Evolutionary conservation across 2,113 vertebrate genomes (phyloP), one percentile per base, ranked within the genome.

Genomic region (Apaloderma vittatum): DNA sequence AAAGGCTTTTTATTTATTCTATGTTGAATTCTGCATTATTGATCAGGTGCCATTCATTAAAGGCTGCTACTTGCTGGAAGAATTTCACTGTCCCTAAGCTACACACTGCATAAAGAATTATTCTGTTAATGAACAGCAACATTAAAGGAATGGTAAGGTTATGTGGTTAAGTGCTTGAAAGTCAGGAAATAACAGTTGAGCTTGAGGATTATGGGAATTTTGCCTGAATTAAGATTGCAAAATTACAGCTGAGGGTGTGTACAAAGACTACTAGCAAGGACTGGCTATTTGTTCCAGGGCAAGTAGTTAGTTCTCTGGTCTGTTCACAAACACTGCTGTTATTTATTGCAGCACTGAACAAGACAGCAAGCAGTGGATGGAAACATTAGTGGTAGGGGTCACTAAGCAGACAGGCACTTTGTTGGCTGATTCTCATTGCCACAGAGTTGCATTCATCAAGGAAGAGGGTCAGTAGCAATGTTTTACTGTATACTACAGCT

Each of bases 1-100:
- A 95, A 94, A 93, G 76, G 27, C 77, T 96, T 97, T 97, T 81
- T 96, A 95, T 97, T 97, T 98, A 91, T 97, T 97, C 95, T 97
- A 90, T 95, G 93, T 83, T 97, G 87, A 95, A 96, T 87, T 94
- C 94, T 92, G 78, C 95, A 95, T 96, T 97, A 97, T 97, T 94
- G 97, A 97, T 98, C 94, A 96, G 88, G 40, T 81, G 84, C 92
- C 94, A 96, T 97, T 97, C 93, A 90, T 96, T 96, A 97, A 96
- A 97, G 77, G 80, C 89, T 94, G 82, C 90, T 85, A 48, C 85
- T 97, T 95, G 70, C 88, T 92, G 54, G 76, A 48, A 93, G 71
- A 95, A 96, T 94, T 88, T 94, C 74, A 85, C n/a, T 70, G 65
- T 71, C 87, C 74, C 66, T 93, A 63, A 81, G 65, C 75, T 84